A percentile compares a stretch with the other conserved stretches of the same genome.
Evolutionary conservation across 1,140 invertebrate species (phyloP).

Genomic region (Sarcophaga peregrina): DNA sequence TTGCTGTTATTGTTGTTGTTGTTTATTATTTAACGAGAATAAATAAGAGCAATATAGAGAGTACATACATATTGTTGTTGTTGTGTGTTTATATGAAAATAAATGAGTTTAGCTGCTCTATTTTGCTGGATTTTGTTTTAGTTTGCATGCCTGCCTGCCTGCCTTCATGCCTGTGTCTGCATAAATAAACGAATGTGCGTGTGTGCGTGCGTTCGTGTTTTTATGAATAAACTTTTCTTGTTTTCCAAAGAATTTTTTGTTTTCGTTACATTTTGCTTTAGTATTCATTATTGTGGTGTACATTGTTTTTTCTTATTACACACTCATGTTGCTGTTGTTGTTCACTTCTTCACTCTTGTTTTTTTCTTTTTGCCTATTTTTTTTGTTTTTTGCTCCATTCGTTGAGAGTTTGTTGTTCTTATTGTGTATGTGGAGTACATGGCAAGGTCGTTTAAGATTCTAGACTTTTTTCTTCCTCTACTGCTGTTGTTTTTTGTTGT

Average conservation of each 20-base stretch:
- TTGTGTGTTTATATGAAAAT: too few relatives aligned
- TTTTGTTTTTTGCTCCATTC: background rate
- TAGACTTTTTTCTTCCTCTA: background rate
- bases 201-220: too few relatives aligned
- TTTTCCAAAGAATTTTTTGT: background rate
- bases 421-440: constrained; percentile 20
- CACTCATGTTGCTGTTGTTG: background rate
- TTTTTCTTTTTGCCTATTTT: background rate
- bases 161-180: too few relatives aligned
- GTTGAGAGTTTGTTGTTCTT: constrained; percentile 10
- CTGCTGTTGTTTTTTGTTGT: background rate
- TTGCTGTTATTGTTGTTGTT: background rate
- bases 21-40: background rate
- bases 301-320: background rate
- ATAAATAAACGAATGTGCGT: too few relatives aligned
- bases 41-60: too few relatives aligned
- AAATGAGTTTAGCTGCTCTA: too few relatives aligned
- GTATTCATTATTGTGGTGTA: background rate
- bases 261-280: background rate
- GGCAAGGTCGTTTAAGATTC: constrained; percentile 30
- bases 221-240: background rate
- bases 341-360: background rate
- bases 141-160: too few relatives aligned
- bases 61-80: too few relatives aligned
- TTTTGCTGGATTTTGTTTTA: too few relatives aligned